These are phyloP conservation scores for Neodiprion fabricii DNA, from an alignment of 1,140 invertebrate genomes.

Conservation along the genomic window DNA sequence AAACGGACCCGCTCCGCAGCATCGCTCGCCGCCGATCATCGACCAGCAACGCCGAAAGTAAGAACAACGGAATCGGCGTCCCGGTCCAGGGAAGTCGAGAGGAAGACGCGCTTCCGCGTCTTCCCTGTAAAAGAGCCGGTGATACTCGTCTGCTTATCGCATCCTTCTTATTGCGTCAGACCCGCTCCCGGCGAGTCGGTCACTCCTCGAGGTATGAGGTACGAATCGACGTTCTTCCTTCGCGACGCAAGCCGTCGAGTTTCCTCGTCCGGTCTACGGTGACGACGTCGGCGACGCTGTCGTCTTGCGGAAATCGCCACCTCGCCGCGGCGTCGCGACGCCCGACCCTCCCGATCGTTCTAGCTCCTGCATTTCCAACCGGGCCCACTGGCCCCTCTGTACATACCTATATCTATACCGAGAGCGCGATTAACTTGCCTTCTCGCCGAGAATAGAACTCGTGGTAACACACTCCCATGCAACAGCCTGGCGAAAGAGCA, in stretches of 20 bases:
- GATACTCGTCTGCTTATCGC: not conserved
- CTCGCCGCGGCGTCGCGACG: not conserved
- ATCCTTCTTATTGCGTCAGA: not conserved
- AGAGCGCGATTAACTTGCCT: no score
- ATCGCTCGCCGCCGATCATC: not conserved
- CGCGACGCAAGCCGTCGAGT: not conserved
- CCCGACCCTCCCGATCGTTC: no score
- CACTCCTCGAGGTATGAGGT: not conserved
- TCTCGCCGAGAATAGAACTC: not conserved
- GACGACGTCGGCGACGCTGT: not conserved
- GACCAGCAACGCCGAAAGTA: not conserved
- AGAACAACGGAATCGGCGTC: constrained; percentile 2
- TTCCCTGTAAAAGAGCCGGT: not conserved
- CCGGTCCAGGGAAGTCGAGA: not conserved
- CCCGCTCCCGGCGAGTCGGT: not conserved
- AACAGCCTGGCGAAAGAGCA: not conserved
- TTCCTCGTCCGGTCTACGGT: no score
- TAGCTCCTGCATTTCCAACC: no score
- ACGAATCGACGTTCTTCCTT: not conserved
- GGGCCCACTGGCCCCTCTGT: no score
- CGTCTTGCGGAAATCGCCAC: not conserved
- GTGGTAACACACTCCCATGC: no score
- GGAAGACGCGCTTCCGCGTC: not conserved
- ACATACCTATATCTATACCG: no score
- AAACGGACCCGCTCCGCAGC: not conserved